Conservation (phyloP, 1,140 invertebrate genomes). For the Cyphomyrmex costatus region DNA sequence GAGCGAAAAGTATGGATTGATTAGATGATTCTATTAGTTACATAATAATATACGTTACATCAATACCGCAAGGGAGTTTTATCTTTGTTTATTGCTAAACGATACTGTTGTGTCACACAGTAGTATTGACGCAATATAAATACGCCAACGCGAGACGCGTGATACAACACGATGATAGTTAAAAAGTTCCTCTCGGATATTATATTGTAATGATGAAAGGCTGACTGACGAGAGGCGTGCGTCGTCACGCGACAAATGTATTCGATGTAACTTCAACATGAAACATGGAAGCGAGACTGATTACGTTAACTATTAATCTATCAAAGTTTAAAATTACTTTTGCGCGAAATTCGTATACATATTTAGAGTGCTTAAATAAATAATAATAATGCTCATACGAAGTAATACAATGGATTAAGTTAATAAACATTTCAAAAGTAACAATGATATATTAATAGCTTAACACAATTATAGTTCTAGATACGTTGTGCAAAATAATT, state of each 20-base stretch:
- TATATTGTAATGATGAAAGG: not conserved
- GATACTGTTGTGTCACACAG: constrained; percentile 11
- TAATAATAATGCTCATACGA: not conserved
- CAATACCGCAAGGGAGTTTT: not conserved
- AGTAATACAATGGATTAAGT: not conserved
- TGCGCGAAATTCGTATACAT: not conserved
- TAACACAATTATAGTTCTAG: not conserved
- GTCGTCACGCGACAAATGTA: not conserved
- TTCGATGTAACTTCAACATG: not conserved
- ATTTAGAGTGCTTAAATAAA: not conserved
- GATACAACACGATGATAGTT: not conserved
- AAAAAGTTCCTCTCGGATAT: constrained; percentile 29
- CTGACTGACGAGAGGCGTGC: too few species aligned
- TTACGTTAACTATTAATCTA: not conserved
- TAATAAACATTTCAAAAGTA: constrained; percentile 22
- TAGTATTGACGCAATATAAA: constrained; percentile 32
- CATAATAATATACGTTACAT: not conserved
- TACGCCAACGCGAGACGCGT: not conserved
- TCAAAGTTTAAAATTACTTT: not conserved
- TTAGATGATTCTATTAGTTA: not conserved
- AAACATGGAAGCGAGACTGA: not conserved
- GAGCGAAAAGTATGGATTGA: not conserved
- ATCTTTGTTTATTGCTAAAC: constrained; percentile 9
- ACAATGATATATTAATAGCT: constrained; percentile 7
- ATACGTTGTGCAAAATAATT: constrained; percentile 1